Evolutionary conservation across 2,797 vertebrate species (phyloP).

Genomic region (Cynodonichthys magdalenae): DNA sequence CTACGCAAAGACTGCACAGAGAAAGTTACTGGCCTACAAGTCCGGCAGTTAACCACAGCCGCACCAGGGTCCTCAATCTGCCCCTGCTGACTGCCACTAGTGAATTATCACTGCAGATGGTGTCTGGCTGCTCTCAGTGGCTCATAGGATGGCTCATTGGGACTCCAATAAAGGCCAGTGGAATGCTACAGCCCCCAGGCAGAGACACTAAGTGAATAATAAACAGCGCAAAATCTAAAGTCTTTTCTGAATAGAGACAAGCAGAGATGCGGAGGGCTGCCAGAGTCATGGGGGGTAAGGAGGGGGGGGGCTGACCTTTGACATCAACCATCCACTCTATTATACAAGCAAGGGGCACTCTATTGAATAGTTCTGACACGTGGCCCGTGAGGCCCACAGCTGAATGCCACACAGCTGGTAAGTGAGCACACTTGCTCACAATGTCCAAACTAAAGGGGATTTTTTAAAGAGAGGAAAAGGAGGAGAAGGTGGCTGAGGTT

Average conservation of each 20-base stretch:
- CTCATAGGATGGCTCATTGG: slow-evolving; percentile 77
- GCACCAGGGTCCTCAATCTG: slow-evolving; percentile 65
- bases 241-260: slow-evolving; percentile 68
- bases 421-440: slow-evolving; percentile 78
- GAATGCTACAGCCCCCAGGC: slow-evolving; percentile 75
- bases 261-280: slow-evolving; percentile 67
- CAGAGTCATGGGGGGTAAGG: slow-evolving; percentile 41
- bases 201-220: slow-evolving; percentile 74
- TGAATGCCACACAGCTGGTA: slow-evolving; percentile 82
- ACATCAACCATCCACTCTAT: slow-evolving; percentile 76
- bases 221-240: slow-evolving; percentile 69
- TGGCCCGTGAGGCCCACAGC: slow-evolving; percentile 72
- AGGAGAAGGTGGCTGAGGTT: slow-evolving; percentile 46
- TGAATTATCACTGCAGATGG: slow-evolving; percentile 81
- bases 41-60: slow-evolving; percentile 60
- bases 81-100: slow-evolving; percentile 62
- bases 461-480: slow-evolving; percentile 54
- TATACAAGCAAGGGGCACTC: slow-evolving; percentile 72
- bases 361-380: slow-evolving; percentile 78
- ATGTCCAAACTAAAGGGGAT: slow-evolving; percentile 66
- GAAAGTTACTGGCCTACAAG: slow-evolving; percentile 33
- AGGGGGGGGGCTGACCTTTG: slow-evolving; percentile 73
- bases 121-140: slow-evolving; percentile 77
- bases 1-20: slow-evolving; percentile 32
- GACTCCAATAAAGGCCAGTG: slow-evolving; percentile 74